Evolutionary conservation across 2,888 invertebrate genomes (phyloP).

Genomic region (Oegoconia quadripuncta): DNA sequence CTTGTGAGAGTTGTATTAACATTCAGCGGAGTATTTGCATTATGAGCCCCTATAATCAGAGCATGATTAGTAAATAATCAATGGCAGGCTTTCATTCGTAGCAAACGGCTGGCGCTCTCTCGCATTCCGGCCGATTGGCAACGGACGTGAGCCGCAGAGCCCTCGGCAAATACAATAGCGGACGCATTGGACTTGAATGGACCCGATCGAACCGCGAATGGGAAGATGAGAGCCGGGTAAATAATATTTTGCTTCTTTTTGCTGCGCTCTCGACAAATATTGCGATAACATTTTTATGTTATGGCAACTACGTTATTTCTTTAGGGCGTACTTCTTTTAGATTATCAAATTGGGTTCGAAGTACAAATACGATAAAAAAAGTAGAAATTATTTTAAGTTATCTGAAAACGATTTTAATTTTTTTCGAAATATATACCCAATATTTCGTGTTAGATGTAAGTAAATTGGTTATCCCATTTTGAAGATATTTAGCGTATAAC

Average conservation of each 20-base stretch:
- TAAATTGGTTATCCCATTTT: too few species aligned
- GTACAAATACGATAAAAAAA: background rate
- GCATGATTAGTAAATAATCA: conserved; percentile 56
- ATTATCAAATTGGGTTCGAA: too few species aligned
- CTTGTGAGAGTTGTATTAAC: conserved; percentile 1
- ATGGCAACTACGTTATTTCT: background rate
- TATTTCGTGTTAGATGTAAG: too few species aligned
- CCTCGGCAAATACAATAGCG: conserved; percentile 70
- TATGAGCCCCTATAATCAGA: conserved; percentile 25
- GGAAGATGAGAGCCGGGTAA: conserved; percentile 56
- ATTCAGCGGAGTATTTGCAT: conserved; percentile 20
- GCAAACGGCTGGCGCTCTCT: conserved; percentile 44
- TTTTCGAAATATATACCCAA: too few species aligned
- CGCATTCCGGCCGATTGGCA: conserved; percentile 57
- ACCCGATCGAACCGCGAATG: conserved; percentile 45
- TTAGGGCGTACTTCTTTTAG: background rate
- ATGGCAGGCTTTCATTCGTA: conserved; percentile 46
- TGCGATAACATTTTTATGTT: conserved; percentile 7
- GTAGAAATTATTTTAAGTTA: too few species aligned
- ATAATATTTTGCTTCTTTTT: conserved; percentile 51
- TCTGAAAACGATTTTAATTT: too few species aligned
- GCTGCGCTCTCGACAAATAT: conserved; percentile 23
- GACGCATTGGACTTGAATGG: conserved; percentile 57
- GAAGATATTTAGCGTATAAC: too few species aligned
- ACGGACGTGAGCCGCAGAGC: conserved; percentile 69